These are phyloP conservation scores for Mus spicilegus DNA, from an alignment of 2,113 vertebrate species.

Conservation along the genomic window DNA sequence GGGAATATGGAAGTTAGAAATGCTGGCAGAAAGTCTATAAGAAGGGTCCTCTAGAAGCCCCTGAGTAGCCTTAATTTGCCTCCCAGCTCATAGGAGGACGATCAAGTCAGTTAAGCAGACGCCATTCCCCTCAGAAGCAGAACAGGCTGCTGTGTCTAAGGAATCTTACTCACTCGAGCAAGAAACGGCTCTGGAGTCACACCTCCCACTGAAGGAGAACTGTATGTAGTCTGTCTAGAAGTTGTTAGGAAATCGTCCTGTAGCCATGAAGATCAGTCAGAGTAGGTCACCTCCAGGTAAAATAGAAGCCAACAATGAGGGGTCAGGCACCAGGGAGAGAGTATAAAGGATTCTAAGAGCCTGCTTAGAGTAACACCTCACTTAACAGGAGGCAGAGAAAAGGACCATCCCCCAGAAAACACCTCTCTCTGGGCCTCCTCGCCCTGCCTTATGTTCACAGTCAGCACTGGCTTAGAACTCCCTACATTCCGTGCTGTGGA, in stretches of 20 bases:
- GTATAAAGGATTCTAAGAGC: neutral
- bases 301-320: neutral
- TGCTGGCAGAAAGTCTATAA: neutral
- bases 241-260: neutral
- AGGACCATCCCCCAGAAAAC: neutral
- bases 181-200: constrained; percentile 15
- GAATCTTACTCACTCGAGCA: neutral
- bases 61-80: neutral
- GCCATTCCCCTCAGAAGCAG: neutral
- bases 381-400: neutral
- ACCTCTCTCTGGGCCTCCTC: neutral
- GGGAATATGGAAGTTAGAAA: neutral
- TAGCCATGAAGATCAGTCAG: neutral
- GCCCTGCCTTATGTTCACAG: too few species aligned
- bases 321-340: neutral
- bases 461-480: neutral
- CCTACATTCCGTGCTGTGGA: neutral
- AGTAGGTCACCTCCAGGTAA: neutral
- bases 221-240: neutral
- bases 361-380: neutral
- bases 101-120: neutral
- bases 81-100: neutral
- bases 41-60: neutral
- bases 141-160: neutral
- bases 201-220: neutral